These are phyloP conservation scores for Emydura subglobosa DNA, from an alignment of 2,113 vertebrate genomes.

Conservation along the genomic window DNA sequence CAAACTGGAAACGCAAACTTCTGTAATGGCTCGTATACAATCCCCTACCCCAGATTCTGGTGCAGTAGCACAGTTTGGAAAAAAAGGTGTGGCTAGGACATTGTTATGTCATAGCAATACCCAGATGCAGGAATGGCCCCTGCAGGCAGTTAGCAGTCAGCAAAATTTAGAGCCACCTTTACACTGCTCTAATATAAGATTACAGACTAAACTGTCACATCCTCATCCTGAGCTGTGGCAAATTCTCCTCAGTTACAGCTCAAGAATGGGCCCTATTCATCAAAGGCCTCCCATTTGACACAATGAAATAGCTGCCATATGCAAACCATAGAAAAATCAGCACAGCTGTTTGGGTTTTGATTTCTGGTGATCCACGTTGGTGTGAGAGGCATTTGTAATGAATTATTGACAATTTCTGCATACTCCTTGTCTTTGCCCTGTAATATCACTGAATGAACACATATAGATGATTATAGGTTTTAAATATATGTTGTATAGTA, in stretches of 20 bases:
- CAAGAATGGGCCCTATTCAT: background rate
- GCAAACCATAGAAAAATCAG: background rate
- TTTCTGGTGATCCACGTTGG: background rate
- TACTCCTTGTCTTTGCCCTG: fast-evolving
- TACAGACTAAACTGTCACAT: background rate
- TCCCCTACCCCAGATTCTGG: background rate
- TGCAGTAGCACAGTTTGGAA: background rate
- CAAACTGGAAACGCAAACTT: background rate
- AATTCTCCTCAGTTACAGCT: background rate
- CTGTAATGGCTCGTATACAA: background rate
- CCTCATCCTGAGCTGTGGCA: background rate
- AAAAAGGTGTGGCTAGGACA: background rate
- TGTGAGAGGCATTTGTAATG: background rate
- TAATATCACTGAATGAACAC: background rate
- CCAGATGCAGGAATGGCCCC: background rate
- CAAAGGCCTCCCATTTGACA: background rate
- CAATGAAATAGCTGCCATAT: background rate
- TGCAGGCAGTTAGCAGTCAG: background rate
- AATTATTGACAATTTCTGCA: background rate
- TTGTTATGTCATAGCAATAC: background rate
- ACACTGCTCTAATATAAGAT: background rate
- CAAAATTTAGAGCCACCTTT: background rate
- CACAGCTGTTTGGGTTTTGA: background rate
- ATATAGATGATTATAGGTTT: background rate
- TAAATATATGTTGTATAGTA: background rate